phyloP scores from a whole-genome alignment of 2,113 vertebrate genomes.

The Solea senegalensis region DNA sequence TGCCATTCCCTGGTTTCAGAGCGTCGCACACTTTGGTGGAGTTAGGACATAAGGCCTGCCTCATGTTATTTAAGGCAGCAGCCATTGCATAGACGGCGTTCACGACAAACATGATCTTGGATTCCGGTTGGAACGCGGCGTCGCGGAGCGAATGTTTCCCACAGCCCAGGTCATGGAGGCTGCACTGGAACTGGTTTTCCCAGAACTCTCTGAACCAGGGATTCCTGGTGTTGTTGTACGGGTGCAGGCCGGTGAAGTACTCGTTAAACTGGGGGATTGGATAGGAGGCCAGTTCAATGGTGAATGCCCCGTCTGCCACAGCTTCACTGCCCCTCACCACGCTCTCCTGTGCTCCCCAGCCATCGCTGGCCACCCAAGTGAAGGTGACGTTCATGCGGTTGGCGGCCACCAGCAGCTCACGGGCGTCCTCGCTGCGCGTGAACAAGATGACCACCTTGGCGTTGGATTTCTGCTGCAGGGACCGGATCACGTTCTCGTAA shows the following conservation, averaged over 20 bases:
- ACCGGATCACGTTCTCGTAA: constrained; percentile 90
- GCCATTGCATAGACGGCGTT: constrained; percentile 98
- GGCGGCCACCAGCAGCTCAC: constrained; percentile 90
- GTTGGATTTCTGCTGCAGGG: constrained; percentile 93
- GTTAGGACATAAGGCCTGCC: constrained; percentile 90
- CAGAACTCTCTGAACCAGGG: constrained; percentile 98
- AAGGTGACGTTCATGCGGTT: constrained; percentile 92
- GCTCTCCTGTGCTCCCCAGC: constrained; percentile 96
- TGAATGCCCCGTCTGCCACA: constrained; percentile 93
- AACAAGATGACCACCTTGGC: constrained; percentile 95
- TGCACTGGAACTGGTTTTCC: constrained; percentile 95
- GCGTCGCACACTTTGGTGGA: constrained; percentile 89
- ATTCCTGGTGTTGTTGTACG: constrained; percentile 93
- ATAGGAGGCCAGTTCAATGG: constrained; percentile 95
- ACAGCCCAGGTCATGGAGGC: constrained; percentile 87
- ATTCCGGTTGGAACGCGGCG: constrained; percentile 91
- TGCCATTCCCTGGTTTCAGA: constrained; percentile 92
- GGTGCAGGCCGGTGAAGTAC: constrained; percentile 90
- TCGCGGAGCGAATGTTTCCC: constrained; percentile 86
- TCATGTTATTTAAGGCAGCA: constrained; percentile 93
- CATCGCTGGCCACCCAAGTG: constrained; percentile 97
- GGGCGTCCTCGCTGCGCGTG: constrained; percentile 93
- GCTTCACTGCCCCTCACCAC: constrained; percentile 93
- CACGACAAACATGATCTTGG: constrained; percentile 97
- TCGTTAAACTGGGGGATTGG: constrained; percentile 88